Evolutionary conservation across 2,113 vertebrate genomes (phyloP).

Genomic region (Brachyistius frenatus): DNA sequence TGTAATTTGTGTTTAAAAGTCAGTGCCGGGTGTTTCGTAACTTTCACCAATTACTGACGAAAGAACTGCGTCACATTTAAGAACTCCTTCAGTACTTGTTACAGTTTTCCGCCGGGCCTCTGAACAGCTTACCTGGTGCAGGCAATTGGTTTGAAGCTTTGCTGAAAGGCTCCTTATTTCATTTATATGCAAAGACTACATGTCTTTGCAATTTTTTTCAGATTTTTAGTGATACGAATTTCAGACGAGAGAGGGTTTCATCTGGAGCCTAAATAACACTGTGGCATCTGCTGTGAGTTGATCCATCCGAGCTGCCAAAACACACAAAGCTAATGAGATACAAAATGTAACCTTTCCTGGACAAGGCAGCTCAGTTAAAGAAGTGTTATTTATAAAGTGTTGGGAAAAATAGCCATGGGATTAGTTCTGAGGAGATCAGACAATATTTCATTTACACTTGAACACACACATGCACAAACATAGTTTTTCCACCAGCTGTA

Average conservation of each 20-base stretch:
- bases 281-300: slow-evolving; percentile 2
- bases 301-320: slow-evolving; percentile 6
- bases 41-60: slow-evolving; percentile 6
- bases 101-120: background rate
- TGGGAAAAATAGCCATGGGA: background rate
- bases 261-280: background rate
- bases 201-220: background rate
- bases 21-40: slow-evolving; percentile 17
- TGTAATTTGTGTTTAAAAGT: background rate
- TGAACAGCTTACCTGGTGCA: background rate
- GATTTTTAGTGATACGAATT: background rate
- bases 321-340: slow-evolving; percentile 25
- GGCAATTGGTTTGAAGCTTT: background rate
- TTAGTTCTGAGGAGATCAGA: background rate
- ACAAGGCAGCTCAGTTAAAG: background rate
- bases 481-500: background rate
- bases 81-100: background rate
- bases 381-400: slow-evolving; percentile 27
- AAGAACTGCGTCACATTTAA: background rate
- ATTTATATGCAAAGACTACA: background rate
- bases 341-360: slow-evolving; percentile 19
- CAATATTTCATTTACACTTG: slow-evolving; percentile 4
- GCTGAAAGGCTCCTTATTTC: background rate
- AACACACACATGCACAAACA: background rate
- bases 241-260: background rate